Evolutionary conservation across 2,797 vertebrate species (phyloP).

Genomic region (Esox lucius): DNA sequence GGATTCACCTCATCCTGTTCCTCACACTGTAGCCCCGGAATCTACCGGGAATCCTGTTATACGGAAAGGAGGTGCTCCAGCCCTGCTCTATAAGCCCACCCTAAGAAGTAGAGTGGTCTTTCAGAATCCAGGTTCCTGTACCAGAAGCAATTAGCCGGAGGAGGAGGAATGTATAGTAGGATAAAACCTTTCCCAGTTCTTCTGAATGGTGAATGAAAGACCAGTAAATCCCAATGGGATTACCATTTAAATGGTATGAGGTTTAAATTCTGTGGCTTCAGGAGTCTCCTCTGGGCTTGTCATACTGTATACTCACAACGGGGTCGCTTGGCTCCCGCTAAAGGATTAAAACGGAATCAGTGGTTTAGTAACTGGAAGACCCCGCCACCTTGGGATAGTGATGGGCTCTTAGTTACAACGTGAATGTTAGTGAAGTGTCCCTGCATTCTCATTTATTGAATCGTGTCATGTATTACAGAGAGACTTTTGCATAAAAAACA

Average conservation of each 20-base stretch:
- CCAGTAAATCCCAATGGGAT: conserved; percentile 65
- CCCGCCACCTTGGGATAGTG: conserved; percentile 11
- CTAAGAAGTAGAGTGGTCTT: conserved; percentile 28
- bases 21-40: conserved; percentile 18
- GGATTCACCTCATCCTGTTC: conserved; percentile 36
- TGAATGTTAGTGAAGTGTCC: background rate
- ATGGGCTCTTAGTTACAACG: background rate
- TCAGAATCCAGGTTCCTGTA: conserved; percentile 53
- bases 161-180: conserved; percentile 31
- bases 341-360: conserved; percentile 55
- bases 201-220: conserved; percentile 62
- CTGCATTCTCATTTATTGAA: background rate
- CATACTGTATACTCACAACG: conserved; percentile 67
- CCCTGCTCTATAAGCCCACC: conserved; percentile 35
- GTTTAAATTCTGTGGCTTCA: conserved; percentile 55
- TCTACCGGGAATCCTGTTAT: conserved; percentile 45
- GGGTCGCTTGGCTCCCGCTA: conserved; percentile 32
- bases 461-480: background rate
- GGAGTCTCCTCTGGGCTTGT: conserved; percentile 47
- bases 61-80: conserved; percentile 31
- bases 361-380: conserved; percentile 46
- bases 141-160: conserved; percentile 64
- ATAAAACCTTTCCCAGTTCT: conserved; percentile 58
- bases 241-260: conserved; percentile 73
- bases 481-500: background rate